Conservation (phyloP, 2,888 invertebrate genomes). For the Heteropelma amictum region DNA sequence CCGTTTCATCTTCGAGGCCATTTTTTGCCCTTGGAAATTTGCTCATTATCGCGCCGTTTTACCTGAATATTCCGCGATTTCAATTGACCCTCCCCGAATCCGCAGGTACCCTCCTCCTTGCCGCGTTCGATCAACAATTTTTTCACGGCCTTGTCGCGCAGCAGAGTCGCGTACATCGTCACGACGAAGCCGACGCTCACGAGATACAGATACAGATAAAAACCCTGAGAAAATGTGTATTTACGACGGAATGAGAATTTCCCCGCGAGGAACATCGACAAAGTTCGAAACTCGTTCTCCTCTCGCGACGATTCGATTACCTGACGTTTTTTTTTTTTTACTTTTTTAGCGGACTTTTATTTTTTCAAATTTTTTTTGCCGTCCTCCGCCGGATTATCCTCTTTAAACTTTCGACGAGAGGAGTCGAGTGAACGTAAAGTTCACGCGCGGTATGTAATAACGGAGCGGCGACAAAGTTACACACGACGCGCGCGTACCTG, state of each 20-base stretch:
- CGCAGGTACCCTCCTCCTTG: conserved; percentile 64
- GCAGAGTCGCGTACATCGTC: conserved; percentile 84
- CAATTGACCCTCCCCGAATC: conserved; percentile 54
- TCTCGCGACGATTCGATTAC: too few species aligned
- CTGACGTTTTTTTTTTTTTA: background rate
- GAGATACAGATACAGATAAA: conserved; percentile 89
- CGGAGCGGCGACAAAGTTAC: conserved; percentile 37
- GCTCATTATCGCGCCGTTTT: conserved; percentile 13
- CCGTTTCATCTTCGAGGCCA: conserved; percentile 7
- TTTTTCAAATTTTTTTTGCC: background rate
- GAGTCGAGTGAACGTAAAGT: conserved; percentile 3
- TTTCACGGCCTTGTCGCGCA: conserved; percentile 83
- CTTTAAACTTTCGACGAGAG: background rate
- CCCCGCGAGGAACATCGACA: too few species aligned
- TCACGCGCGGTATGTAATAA: conserved; percentile 15
- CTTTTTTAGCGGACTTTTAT: too few species aligned
- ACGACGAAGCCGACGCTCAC: conserved; percentile 88
- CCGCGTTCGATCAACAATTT: conserved; percentile 67
- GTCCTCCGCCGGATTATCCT: background rate
- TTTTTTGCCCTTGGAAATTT: conserved; percentile 14
- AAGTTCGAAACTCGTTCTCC: too few species aligned
- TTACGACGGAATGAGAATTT: too few species aligned
- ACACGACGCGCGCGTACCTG: conserved; percentile 82
- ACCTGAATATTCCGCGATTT: conserved; percentile 54
- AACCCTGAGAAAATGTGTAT: conserved; percentile 81